Conservation (phyloP, 92 coral and sea anemone genomes). For the Heteractis magnifica region DNA sequence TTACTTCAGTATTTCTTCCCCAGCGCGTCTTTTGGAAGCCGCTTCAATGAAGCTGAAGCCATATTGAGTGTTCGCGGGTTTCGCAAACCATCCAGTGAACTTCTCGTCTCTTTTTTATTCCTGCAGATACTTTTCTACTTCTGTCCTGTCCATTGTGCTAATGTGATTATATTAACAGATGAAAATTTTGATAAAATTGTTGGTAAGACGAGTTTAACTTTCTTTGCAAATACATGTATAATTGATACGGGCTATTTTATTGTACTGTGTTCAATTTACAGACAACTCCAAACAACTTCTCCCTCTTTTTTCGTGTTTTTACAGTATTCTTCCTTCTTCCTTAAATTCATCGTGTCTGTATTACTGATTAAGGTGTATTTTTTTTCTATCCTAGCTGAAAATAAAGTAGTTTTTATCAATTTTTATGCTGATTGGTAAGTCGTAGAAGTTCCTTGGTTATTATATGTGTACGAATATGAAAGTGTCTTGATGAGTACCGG, state of each 20-base stretch:
- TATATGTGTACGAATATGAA: background rate
- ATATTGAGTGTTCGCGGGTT: slow-evolving; percentile 6
- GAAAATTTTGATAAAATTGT: slow-evolving; percentile 71
- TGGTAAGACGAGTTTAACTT: slow-evolving; percentile 49
- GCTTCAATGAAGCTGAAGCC: slow-evolving; percentile 15
- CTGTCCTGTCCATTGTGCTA: slow-evolving; percentile 42
- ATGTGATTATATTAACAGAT: slow-evolving; percentile 60
- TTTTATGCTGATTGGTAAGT: slow-evolving; percentile 98
- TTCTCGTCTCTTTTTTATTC: background rate
- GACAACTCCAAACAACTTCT: background rate
- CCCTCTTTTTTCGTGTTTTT: background rate
- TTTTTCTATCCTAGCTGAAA: slow-evolving; percentile 61
- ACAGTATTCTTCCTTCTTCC: background rate
- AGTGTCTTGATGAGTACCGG: background rate
- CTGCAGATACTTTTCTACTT: slow-evolving; percentile 60
- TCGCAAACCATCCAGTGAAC: background rate
- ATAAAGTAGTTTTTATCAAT: slow-evolving; percentile 86
- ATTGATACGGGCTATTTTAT: slow-evolving; percentile 33
- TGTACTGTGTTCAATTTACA: background rate
- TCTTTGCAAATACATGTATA: slow-evolving; percentile 33
- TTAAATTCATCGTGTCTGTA: background rate
- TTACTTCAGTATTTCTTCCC: background rate
- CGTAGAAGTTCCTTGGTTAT: background rate
- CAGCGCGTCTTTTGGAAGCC: background rate
- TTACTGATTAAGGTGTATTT: background rate